These are phyloP conservation scores for Hypercompe scribonia DNA, from an alignment of 2,888 invertebrate genomes.

Conservation along the genomic window DNA sequence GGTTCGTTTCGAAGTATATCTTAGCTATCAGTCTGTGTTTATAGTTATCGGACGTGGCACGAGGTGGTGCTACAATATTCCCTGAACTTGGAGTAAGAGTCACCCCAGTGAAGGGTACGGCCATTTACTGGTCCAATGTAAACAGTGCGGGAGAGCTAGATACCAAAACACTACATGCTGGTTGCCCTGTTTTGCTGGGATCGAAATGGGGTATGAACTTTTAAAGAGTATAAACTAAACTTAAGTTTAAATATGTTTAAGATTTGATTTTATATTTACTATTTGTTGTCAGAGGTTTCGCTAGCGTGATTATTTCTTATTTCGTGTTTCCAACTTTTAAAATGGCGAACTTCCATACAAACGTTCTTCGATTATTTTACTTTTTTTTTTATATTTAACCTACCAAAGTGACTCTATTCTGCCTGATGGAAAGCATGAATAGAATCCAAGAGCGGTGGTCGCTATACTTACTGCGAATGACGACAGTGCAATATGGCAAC, in stretches of 20 bases:
- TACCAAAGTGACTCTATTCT: too few relatives aligned
- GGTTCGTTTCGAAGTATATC: not conserved
- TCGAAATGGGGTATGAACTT: conserved; percentile 95
- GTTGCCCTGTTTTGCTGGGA: conserved; percentile 98
- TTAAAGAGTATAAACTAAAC: not conserved
- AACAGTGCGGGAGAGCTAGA: conserved; percentile 97
- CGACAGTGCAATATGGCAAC: too few relatives aligned
- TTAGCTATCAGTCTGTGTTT: not conserved
- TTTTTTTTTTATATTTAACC: too few relatives aligned
- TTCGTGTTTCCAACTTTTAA: too few relatives aligned
- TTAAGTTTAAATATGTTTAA: not conserved
- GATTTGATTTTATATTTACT: not conserved
- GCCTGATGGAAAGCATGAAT: too few relatives aligned
- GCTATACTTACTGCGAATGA: too few relatives aligned
- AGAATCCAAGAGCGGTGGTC: too few relatives aligned
- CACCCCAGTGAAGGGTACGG: conserved; percentile 96
- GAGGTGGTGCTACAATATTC: conserved; percentile 99
- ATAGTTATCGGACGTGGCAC: conserved; percentile 98
- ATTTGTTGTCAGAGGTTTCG: too few relatives aligned
- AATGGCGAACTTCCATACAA: too few relatives aligned
- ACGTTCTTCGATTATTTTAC: too few relatives aligned
- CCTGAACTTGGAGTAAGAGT: conserved; percentile 94
- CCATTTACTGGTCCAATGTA: conserved; percentile 98
- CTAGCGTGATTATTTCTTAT: too few relatives aligned
- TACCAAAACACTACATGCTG: conserved; percentile 96